Base-by-base conservation (phyloP, 2,888 invertebrate species). In the Cataglyphis cursor region DNA sequence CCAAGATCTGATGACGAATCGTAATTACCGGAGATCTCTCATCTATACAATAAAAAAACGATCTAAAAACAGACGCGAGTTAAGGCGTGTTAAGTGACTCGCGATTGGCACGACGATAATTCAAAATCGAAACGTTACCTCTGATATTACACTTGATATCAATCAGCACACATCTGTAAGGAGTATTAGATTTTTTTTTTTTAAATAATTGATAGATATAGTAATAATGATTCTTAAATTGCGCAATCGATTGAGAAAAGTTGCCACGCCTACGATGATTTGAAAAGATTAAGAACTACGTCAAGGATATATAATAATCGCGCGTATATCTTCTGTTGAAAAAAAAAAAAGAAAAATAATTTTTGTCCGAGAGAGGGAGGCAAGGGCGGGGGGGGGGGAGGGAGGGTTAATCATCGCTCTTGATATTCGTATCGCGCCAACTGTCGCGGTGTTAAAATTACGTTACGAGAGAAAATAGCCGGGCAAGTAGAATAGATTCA, bases 101-200 rank as follows among this genome's bases (percentile, higher is more conserved):
- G 70, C 44, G 70, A 70, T 70, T 51, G 78, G 44, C 44, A 68
- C 68, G 57, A 70, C 78, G 44, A 24, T 70, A 80, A 78, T 78
- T 70, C 44, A 68, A 68, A 68, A 57, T 70, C 44, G 44, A 59
- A 70, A 44, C 38, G 44, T 70, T 70, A 80, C 70, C 61, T 70
- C 44, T 80, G 72, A 35, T 35, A 70, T 70, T 70, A 59, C 15
- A 31, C 57, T 12, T 4, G 57, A 41, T 57, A 66, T 59, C 72
- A 61, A 28, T n/a, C 57, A n/a, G n/a, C 12, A 21, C 12, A 31
- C 68, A 59, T 70, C 18, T 24, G 51, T 21, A 31, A 48, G 2
- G 21, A 8, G 8, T 65, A 24, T 38, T 12, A 38, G 24, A 65
- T 54, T 28, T 28, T 28, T 28, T 28, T 28, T 28, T 28, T 28